These are phyloP conservation scores for Peribatodes rhomboidaria DNA, from an alignment of 2,888 invertebrate species.

Conservation along the genomic window DNA sequence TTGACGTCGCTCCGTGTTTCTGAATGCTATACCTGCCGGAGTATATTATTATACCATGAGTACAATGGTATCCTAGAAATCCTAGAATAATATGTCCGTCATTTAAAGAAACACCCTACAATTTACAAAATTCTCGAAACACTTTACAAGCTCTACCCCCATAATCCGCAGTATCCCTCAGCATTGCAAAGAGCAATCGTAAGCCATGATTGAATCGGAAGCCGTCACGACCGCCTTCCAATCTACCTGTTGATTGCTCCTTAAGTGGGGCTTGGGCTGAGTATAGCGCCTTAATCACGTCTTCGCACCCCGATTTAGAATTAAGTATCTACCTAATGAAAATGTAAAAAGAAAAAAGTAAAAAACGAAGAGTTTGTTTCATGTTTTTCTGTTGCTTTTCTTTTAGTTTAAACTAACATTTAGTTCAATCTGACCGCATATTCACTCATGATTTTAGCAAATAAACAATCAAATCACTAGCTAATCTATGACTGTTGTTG, in stretches of 20 bases:
- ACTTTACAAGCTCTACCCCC: background rate
- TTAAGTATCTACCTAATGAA: background rate
- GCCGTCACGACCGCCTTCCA: slow-evolving; percentile 55
- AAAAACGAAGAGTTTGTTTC: background rate
- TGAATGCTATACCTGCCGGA: too few relatives aligned
- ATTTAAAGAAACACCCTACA: background rate
- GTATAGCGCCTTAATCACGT: slow-evolving; percentile 46
- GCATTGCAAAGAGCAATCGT: slow-evolving; percentile 41
- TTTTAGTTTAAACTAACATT: too few relatives aligned
- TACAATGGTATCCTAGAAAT: too few relatives aligned
- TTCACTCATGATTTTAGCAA: too few relatives aligned
- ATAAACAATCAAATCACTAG: too few relatives aligned
- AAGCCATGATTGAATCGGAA: slow-evolving; percentile 58
- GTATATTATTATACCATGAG: too few relatives aligned
- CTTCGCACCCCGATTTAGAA: slow-evolving; percentile 35
- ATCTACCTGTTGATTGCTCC: slow-evolving; percentile 71
- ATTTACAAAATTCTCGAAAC: background rate
- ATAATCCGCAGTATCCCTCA: slow-evolving; percentile 35
- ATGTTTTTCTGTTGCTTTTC: background rate
- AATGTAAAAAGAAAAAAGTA: slow-evolving; percentile 2
- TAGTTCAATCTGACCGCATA: too few relatives aligned
- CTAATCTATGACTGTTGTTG: too few relatives aligned
- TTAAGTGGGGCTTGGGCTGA: slow-evolving; percentile 58
- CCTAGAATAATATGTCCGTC: too few relatives aligned
- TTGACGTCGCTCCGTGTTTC: too few relatives aligned